Percentiles rank a stretch among this genome's conserved stretches.
phyloP scores from a whole-genome alignment of 2,797 vertebrate species.

The Botia kubotai region DNA sequence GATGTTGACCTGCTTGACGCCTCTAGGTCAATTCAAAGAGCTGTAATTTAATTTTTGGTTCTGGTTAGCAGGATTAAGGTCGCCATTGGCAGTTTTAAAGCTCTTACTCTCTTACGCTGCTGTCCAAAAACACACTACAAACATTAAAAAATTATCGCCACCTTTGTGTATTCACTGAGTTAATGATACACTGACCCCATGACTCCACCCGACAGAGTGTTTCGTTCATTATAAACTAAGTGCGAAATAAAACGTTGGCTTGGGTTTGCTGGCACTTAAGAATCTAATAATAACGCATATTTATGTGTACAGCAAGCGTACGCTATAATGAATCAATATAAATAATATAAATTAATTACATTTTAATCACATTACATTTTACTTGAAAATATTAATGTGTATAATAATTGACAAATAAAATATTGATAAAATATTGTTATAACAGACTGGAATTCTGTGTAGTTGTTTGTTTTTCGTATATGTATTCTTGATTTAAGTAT shows the following conservation, averaged over 20 bases:
- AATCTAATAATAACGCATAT: background rate
- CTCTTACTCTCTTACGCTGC: too few species aligned
- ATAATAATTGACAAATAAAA: too few species aligned
- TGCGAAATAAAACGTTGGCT: too few species aligned
- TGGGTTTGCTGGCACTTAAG: too few species aligned
- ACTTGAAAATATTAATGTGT: too few species aligned
- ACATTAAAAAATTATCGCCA: too few species aligned
- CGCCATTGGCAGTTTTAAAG: background rate
- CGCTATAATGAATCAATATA: too few species aligned
- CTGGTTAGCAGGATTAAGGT: background rate
- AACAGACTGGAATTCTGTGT: background rate
- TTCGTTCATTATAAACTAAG: background rate
- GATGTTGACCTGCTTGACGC: constrained; percentile 2
- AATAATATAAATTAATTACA: too few species aligned
- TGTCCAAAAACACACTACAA: background rate
- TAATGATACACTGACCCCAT: background rate
- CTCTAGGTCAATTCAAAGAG: background rate
- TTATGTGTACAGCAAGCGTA: background rate
- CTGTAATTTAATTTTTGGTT: constrained; percentile 6
- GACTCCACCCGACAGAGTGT: background rate
- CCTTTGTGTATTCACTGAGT: background rate
- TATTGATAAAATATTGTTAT: background rate
- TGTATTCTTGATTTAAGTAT: too few species aligned
- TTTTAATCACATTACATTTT: background rate
- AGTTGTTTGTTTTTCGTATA: too few species aligned